Evolutionary conservation across 1,140 invertebrate genomes (phyloP), one percentile per base, ranked within the genome.

Genomic region (Archegozetes longisetosus): DNA sequence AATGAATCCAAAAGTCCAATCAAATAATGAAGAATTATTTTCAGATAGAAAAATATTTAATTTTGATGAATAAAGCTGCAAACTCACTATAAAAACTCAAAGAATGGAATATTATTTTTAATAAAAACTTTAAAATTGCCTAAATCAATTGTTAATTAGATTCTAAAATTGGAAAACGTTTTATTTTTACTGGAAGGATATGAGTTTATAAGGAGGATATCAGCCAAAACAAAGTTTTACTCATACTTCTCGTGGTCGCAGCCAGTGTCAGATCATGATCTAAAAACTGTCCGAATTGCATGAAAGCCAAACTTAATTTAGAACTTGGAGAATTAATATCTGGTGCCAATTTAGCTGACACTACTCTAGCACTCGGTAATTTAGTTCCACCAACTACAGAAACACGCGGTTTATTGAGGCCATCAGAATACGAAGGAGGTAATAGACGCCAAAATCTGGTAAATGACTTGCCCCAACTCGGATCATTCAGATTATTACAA

Each of bases 1-100:
- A n/a, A 9, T 97, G 68, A 75, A 96, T 97, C 71, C 98, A 93
- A 1, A n/a, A n/a, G n/a, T n/a, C n/a, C n/a, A n/a, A n/a, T n/a
- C n/a, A n/a, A n/a, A n/a, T n/a, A n/a, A n/a, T n/a, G n/a, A n/a
- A n/a, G n/a, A n/a, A n/a, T n/a, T n/a, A n/a, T n/a, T n/a, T n/a
- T n/a, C n/a, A n/a, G n/a, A n/a, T n/a, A n/a, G n/a, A n/a, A n/a
- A n/a, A n/a, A n/a, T n/a, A n/a, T n/a, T n/a, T n/a, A n/a, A n/a
- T n/a, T n/a, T n/a, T n/a, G n/a, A n/a, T n/a, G n/a, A n/a, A n/a
- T n/a, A n/a, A n/a, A n/a, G n/a, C n/a, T n/a, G n/a, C n/a, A n/a
- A n/a, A n/a, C n/a, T n/a, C n/a, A n/a, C n/a, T n/a, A n/a, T n/a
- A n/a, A n/a, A n/a, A n/a, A n/a, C n/a, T n/a, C n/a, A n/a, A n/a